These are phyloP conservation scores for Heliconius hortense DNA, from an alignment of 2,888 invertebrate species.

Conservation along the genomic window DNA sequence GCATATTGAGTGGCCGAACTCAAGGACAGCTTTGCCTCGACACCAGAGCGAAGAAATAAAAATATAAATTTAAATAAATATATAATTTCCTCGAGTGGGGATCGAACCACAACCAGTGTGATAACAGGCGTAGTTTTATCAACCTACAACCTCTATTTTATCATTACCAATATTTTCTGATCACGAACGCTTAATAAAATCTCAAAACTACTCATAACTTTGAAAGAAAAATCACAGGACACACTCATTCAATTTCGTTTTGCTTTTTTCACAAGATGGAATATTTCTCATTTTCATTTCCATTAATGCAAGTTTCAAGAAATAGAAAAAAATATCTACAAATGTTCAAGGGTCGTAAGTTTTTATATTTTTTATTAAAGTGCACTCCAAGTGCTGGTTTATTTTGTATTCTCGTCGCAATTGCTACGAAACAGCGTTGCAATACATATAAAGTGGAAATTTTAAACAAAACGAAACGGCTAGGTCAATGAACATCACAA, in stretches of 20 bases:
- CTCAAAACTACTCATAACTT: not conserved
- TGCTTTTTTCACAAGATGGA: not conserved
- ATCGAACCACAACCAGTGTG: too few species aligned
- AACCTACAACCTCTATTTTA: too few species aligned
- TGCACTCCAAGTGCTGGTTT: slow-evolving; percentile 16
- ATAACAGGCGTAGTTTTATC: too few species aligned
- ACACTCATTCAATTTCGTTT: not conserved
- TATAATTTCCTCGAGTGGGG: too few species aligned
- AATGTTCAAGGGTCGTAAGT: slow-evolving; percentile 7
- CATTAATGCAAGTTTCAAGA: not conserved
- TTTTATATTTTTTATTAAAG: slow-evolving; percentile 20
- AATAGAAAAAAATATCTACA: slow-evolving; percentile 7
- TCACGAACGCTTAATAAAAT: not conserved
- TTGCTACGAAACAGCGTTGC: slow-evolving; percentile 33
- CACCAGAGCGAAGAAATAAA: too few species aligned
- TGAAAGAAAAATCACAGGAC: not conserved
- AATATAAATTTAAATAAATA: too few species aligned
- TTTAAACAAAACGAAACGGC: slow-evolving; percentile 31
- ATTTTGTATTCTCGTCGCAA: slow-evolving; percentile 38
- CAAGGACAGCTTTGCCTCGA: too few species aligned
- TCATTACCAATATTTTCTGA: not conserved
- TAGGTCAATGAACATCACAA: slow-evolving; percentile 14
- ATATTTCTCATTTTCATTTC: not conserved
- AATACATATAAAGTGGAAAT: slow-evolving; percentile 41
- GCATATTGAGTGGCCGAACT: too few species aligned